These are phyloP conservation scores for Sciurus carolinensis DNA, from an alignment of 2,797 vertebrate genomes.

Conservation along the genomic window DNA sequence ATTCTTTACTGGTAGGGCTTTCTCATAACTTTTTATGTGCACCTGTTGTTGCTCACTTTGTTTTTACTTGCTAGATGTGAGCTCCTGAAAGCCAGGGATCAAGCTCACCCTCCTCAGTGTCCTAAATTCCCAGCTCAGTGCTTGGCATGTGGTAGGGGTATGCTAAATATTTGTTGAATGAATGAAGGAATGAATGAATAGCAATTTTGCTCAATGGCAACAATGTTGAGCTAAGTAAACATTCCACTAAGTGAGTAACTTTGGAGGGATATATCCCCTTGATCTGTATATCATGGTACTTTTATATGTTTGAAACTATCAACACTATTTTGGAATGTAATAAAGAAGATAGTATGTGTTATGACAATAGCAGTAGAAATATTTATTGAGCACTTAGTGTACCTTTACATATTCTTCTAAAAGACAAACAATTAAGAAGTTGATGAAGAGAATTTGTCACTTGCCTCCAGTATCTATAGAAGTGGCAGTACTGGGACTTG, in stretches of 20 bases:
- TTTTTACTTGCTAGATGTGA: neutral
- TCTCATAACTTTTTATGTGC: neutral
- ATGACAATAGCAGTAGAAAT: neutral
- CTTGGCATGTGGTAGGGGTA: neutral
- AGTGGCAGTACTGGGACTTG: neutral
- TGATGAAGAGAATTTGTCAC: neutral
- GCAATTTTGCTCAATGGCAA: neutral
- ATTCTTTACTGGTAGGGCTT: neutral
- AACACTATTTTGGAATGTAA: constrained; percentile 51
- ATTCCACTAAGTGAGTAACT: constrained; percentile 34
- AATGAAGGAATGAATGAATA: neutral
- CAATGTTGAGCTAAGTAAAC: neutral
- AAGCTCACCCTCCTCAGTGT: neutral
- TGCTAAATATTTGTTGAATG: neutral
- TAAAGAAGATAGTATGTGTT: neutral
- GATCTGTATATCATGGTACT: neutral
- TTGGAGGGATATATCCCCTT: neutral
- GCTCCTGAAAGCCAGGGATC: neutral
- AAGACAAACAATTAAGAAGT: neutral
- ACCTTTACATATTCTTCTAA: neutral
- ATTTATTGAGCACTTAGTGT: neutral
- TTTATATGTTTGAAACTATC: neutral
- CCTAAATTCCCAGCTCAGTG: neutral
- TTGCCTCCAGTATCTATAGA: neutral
- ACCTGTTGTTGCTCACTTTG: neutral